Base-by-base conservation (phyloP, 2,113 vertebrate species). In the Siniperca chuatsi region DNA sequence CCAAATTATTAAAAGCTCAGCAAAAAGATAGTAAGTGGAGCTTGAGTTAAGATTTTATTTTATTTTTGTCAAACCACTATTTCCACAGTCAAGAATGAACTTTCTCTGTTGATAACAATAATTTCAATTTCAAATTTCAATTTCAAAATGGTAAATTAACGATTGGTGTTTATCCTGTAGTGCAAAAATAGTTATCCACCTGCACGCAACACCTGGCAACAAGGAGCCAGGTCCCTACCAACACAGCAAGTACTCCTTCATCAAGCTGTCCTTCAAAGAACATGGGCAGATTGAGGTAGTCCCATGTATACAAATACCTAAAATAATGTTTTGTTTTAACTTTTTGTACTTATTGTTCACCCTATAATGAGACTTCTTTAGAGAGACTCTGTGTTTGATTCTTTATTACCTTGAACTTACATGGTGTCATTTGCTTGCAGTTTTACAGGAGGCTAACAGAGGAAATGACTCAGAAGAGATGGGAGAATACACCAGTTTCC, bases 201-300 rank as follows among this genome's bases (percentile, higher is more conserved):
- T 99, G 83, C 97, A 99, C 72, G 94, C 97, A 40, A 44, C 91
- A 55, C 78, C 96, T 88, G 80, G 95, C 48, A 97, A 96, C 94
- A 99, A 97, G 93, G 98, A 99, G 37, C 97, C 97, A 21, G 98
- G 98, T 23, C 98, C 98, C 1, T 98, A 99, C 92, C 98, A 99
- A 93, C 95, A 94, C 46, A 99, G 98, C 96, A 98, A 97, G 90
- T 98, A 96, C 77, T 96, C 97, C 64, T 97, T 96, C 57, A 95
- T 99, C 90, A 99, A 98, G 78, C 93, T 99, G 81, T 99, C 98
- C 68, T 99, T 99, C 94, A 99, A 97, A 93, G 98, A 99, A 79
- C 98, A 99, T 81, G 98, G 98, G 3, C 98, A 99, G 93, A 99
- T 99, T 83, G 98, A 99, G 96, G 98, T 98, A 91, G 7, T 50